Evolutionary conservation across 2,113 vertebrate genomes (phyloP).

Genomic region (Tapirus terrestris): DNA sequence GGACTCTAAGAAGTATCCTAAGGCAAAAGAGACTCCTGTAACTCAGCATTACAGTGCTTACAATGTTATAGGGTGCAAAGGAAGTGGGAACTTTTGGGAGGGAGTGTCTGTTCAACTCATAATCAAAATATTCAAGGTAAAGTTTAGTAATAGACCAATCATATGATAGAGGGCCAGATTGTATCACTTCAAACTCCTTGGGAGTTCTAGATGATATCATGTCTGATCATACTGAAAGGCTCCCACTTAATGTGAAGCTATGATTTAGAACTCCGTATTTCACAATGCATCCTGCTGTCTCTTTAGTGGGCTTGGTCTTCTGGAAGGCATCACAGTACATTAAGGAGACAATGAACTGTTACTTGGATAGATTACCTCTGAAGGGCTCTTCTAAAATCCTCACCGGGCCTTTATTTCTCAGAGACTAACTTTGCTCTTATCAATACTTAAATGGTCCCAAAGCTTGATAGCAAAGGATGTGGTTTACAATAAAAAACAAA

Average conservation of each 20-base stretch:
- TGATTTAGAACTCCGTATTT: neutral
- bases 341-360: constrained; percentile 40
- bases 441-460: neutral
- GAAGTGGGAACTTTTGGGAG: neutral
- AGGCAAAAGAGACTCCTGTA: neutral
- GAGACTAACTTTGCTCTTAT: constrained; percentile 19
- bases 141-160: neutral
- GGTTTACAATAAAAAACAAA: neutral
- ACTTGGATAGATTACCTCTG: neutral
- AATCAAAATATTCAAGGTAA: constrained; percentile 16
- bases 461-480: constrained; percentile 14
- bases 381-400: neutral
- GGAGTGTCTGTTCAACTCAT: neutral
- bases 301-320: neutral
- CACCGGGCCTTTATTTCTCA: constrained; percentile 41
- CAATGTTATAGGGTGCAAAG: neutral
- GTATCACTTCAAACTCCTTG: neutral
- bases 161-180: neutral
- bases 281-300: neutral
- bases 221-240: neutral
- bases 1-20: neutral
- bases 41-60: neutral
- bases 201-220: neutral
- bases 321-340: constrained; percentile 39
- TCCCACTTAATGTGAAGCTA: neutral